Evolutionary conservation across 2,113 vertebrate genomes (phyloP), one percentile per base, ranked within the genome.

Genomic region (Muntiacus muntjak): DNA sequence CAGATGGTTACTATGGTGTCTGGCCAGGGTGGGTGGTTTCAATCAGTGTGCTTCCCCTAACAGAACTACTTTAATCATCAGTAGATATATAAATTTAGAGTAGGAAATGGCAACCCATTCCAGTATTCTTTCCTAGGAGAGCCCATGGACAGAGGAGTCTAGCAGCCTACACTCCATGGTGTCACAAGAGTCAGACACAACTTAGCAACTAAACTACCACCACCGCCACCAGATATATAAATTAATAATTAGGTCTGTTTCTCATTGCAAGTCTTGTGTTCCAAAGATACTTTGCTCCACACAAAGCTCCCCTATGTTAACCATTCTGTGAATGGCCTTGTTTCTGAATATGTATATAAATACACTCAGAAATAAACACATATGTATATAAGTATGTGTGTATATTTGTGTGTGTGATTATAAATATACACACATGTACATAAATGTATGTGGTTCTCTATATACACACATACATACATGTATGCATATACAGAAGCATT

Each of bases 191-290:
- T 76, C 23, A 43, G 71, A 76, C 71, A 25, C 3, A 6, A 74
- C 3, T 13, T 74, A 74, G 21, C 21, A 43, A 14, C 71, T 14
- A 43, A 76, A 43, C 67, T 71, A 40, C 10, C 67, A 40, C 19
- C n/a, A 71, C 19, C 0, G 11, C 19, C 19, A 40, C 67, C 67
- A 96, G 95, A 86, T 0, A 12, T 52, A 97, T 96, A 97, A 98
- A 98, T 98, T 97, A 98, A 97, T 98, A 91, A 98, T 93, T 96
- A 47, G 87, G 55, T 98, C 92, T 97, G 87, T 96, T 98, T 98
- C 96, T 97, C 95, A 60, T 25, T 97, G 89, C 83, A 96, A 98
- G 96, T 95, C 93, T 95, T 5, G 2, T 91, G 95, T 97, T 87
- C 0, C 90, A 54, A 87, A 93, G 92, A 95, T 96, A 60, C n/a